Conservation (phyloP, 2,797 vertebrate genomes). For the Merluccius polli region DNA sequence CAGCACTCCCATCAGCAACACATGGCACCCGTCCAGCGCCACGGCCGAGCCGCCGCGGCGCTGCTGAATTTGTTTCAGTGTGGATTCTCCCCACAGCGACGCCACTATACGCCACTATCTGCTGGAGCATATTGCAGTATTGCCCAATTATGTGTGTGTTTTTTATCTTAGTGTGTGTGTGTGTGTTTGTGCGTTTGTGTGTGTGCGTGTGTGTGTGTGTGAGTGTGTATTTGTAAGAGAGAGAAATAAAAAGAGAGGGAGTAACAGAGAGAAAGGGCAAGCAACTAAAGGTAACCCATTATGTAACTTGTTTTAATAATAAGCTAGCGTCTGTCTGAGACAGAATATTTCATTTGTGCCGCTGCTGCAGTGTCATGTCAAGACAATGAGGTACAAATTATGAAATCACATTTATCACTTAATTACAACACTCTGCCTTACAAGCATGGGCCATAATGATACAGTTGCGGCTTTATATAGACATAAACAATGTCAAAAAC, state of each 20-base stretch:
- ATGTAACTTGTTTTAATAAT: not conserved
- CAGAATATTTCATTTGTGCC: not conserved
- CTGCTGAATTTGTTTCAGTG: constrained; percentile 56
- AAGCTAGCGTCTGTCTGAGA: no score
- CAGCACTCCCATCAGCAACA: constrained; percentile 48
- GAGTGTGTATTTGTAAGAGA: not conserved
- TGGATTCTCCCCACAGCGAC: constrained; percentile 52
- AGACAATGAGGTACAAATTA: not conserved
- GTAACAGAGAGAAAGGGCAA: not conserved
- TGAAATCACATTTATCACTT: not conserved
- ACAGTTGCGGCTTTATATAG: no score
- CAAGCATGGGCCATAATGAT: not conserved
- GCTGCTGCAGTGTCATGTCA: not conserved
- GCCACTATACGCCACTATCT: constrained; percentile 28
- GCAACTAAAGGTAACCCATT: not conserved
- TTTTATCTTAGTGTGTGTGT: not conserved
- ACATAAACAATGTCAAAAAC: no score
- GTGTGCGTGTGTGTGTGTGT: not conserved
- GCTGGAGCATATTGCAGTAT: constrained; percentile 31
- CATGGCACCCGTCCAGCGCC: constrained; percentile 50
- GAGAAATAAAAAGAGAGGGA: not conserved
- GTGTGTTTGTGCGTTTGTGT: not conserved
- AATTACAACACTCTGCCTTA: no score
- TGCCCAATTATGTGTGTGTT: constrained; percentile 13
- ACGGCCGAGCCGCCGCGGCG: constrained; percentile 25